Evolutionary conservation across 2,113 vertebrate species (phyloP).

Genomic region (Periophthalmus modestus): DNA sequence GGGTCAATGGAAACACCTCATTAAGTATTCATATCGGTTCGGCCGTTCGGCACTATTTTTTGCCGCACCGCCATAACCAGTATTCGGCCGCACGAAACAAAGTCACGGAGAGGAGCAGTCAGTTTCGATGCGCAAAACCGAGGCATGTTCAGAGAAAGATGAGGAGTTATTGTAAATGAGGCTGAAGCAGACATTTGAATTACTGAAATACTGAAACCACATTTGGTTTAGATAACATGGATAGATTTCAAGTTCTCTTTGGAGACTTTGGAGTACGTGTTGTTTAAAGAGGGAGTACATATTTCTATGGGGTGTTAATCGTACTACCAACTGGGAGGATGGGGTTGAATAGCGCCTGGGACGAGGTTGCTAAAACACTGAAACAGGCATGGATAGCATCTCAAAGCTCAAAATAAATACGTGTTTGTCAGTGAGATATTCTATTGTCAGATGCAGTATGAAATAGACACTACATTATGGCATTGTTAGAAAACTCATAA

Average conservation of each 20-base stretch:
- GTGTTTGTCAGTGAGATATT: too few species aligned
- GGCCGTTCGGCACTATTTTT: not conserved
- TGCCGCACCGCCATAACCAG: too few species aligned
- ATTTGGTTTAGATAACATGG: not conserved
- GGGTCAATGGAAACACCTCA: not conserved
- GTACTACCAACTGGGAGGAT: too few species aligned
- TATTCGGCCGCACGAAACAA: not conserved
- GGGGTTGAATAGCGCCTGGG: too few species aligned
- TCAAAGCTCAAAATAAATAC: too few species aligned
- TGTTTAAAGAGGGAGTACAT: not conserved
- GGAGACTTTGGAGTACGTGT: not conserved
- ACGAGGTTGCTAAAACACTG: too few species aligned
- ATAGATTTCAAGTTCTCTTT: not conserved
- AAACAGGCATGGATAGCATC: too few species aligned
- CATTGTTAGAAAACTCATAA: too few species aligned
- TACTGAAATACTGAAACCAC: not conserved
- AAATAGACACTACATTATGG: too few species aligned
- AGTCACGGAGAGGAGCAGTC: not conserved
- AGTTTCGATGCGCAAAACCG: not conserved
- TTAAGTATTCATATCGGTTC: not conserved
- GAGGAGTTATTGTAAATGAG: not conserved
- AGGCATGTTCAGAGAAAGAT: not conserved
- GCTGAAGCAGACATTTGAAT: not conserved
- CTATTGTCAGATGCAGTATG: too few species aligned
- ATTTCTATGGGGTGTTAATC: too few species aligned